Evolutionary conservation across 1,140 invertebrate species (phyloP).

Genomic region (Ceratina calcarata): DNA sequence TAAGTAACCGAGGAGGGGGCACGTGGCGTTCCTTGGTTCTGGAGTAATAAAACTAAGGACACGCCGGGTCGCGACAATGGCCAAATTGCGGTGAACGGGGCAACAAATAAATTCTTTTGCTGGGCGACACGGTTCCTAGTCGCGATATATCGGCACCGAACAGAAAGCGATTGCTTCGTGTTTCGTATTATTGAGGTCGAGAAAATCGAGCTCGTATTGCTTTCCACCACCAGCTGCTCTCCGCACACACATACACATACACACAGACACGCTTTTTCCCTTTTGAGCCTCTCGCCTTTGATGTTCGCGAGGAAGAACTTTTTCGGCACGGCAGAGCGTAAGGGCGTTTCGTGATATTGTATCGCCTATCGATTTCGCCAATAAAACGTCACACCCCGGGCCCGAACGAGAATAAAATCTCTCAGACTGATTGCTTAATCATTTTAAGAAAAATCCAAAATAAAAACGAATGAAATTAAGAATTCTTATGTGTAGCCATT

Average conservation of each 20-base stretch:
- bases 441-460: background rate
- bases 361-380: slow-evolving; percentile 35
- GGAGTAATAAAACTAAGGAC: slow-evolving; percentile 6
- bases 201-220: slow-evolving; percentile 50
- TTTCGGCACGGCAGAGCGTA: slow-evolving; percentile 39
- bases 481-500: too few species aligned
- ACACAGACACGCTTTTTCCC: background rate
- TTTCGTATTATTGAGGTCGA: slow-evolving; percentile 46
- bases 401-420: slow-evolving; percentile 12
- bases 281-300: slow-evolving; percentile 26
- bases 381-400: slow-evolving; percentile 27
- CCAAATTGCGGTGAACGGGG: slow-evolving; percentile 9
- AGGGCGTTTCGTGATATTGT: slow-evolving; percentile 38
- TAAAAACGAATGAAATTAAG: too few species aligned
- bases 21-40: background rate
- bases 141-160: slow-evolving; percentile 11
- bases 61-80: background rate
- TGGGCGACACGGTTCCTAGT: background rate
- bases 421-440: too few species aligned
- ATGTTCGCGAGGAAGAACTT: slow-evolving; percentile 35
- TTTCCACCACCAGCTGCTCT: slow-evolving; percentile 1
- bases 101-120: slow-evolving; percentile 28
- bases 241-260: too few species aligned
- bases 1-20: too few species aligned
- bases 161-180: slow-evolving; percentile 35